Percentiles rank a stretch among this genome's conserved stretches.
Evolutionary conservation across 2,113 vertebrate genomes (phyloP).

Genomic region (Mastomys coucha): DNA sequence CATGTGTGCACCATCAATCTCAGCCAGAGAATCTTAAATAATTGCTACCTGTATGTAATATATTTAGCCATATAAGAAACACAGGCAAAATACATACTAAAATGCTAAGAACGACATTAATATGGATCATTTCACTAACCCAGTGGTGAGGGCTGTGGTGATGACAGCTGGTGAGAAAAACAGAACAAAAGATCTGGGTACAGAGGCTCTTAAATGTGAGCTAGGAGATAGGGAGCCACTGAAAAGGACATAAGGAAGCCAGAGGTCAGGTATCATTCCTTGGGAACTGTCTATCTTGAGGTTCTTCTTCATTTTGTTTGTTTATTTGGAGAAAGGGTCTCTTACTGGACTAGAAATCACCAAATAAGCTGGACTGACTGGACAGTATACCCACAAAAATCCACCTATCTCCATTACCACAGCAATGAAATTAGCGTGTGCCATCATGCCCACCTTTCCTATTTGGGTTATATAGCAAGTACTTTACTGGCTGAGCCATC

Average conservation of each 20-base stretch:
- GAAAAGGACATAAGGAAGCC: neutral
- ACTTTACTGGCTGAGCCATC: neutral
- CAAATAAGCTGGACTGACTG: neutral
- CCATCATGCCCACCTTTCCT: neutral
- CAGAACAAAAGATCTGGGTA: neutral
- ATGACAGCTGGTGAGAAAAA: neutral
- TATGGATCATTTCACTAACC: neutral
- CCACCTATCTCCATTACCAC: neutral
- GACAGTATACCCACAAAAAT: neutral
- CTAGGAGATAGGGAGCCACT: neutral
- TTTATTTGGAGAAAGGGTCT: neutral
- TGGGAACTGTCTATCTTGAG: neutral
- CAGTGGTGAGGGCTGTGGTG: no score
- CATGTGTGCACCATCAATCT: neutral
- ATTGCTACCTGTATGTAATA: neutral
- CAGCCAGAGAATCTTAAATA: neutral
- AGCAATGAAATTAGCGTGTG: neutral
- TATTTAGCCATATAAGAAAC: neutral
- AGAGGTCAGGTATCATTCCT: neutral
- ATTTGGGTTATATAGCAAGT: neutral
- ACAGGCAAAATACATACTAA: neutral
- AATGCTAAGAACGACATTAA: conserved; percentile 16
- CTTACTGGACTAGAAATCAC: neutral
- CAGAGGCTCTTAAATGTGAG: neutral
- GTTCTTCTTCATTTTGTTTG: neutral